Evolutionary conservation across 1,140 invertebrate genomes (phyloP), one percentile per base, ranked within the genome.

Genomic region (Ceratoteleas bidentatus): DNA sequence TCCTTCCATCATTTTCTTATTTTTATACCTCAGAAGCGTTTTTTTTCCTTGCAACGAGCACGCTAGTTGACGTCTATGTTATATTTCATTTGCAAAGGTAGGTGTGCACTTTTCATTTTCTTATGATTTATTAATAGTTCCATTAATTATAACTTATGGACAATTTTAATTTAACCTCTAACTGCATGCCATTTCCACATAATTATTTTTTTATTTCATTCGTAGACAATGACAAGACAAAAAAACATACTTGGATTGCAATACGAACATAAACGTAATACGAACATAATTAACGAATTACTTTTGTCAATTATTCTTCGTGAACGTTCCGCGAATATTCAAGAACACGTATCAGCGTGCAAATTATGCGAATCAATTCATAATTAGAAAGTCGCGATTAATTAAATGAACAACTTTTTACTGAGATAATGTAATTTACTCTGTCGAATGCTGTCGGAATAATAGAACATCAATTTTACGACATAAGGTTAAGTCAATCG

Each of bases 1-100:
- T 73, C 77, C 66, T 84, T 72, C 68, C 78, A 68, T 87, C 79
- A 54, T 83, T 84, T 85, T 75, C 62, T 86, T 62, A 6, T 54
- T 13, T 62, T 65, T 38, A 65, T 60, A 16, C 62, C 34, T n/a
- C n/a, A n/a, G n/a, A 66, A 34, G 32, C 33, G 3, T 65, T 53
- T 74, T 66, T 15, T 45, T 9, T 68, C 62, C 69, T 50, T 57
- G 34, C 40, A 50, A 45, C 56, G 32, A 52, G 70, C 70, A 70
- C 70, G 33, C 58, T 32, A 52, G 47, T 73, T 62, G 69, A 68
- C 24, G 77, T 15, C 53, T 65, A 70, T 45, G 47, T 64, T 70
- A 75, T 81, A 9, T 81, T 81, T 81, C 72, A 11, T 75, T 81
- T 72, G 14, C 24, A 60, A 70, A 83, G 81, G 81, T 83, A 83